Base-by-base conservation (phyloP, 2,797 vertebrate genomes). In the Sebastes variabilis region DNA sequence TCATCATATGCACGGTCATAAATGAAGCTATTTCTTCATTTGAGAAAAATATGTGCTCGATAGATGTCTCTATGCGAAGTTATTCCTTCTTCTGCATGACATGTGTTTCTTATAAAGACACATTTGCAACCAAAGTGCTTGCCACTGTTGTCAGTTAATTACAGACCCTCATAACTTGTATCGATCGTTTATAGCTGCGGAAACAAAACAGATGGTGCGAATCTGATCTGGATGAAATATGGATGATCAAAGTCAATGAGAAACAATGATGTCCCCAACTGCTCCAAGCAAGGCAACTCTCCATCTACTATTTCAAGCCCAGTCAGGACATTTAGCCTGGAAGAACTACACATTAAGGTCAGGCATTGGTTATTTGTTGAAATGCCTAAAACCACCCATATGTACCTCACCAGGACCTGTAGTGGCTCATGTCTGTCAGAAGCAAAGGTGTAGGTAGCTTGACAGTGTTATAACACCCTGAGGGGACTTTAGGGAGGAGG, bases 1-100 rank as follows among this genome's bases (percentile, higher is more conserved):
- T 76, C 58, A 86, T 90, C 58, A 27, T 66, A 88, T 92, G 86
- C 88, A 75, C 20, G 8, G 75, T 83, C 91, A 92, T 81, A 90
- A 83, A 79, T 85, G 12, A 78, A 64, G 76, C 60, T 34, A 29
- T 76, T 81, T 81, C 52, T 83, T 56, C 68, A n/a, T 69, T 46
- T 65, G 18, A 42, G n/a, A 77, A 30, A 80, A 87, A 84, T 59
- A 34, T 87, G 66, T 46, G 69, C 61, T 56, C 55, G 55, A 36
- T 70, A 75, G 75, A 82, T 85, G 84, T 80, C 59, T 79, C 59
- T 29, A 49, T 64, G 30, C 24, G 20, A 82, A 32, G 36, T 75
- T 74, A 25, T 81, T 86, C 14, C 12, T 81, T 68, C 34, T 49
- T 81, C 68, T 72, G 25, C n/a, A 24, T 56, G 11, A 42, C 74